Evolutionary conservation across 2,888 invertebrate genomes (phyloP), one percentile per base, ranked within the genome.

Genomic region (Xylocampa areola): DNA sequence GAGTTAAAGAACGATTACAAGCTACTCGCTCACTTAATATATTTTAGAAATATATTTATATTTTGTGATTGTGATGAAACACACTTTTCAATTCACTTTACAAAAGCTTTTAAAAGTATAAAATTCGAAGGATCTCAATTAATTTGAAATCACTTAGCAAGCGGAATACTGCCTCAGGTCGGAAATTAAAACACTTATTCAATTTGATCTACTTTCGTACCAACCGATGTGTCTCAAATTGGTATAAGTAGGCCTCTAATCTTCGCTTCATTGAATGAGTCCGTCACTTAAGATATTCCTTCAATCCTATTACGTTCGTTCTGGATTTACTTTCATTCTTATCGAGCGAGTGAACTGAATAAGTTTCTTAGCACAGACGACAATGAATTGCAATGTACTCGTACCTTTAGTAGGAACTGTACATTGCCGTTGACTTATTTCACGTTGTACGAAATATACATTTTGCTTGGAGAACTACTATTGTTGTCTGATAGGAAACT

Each of bases 311-410:
- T 64, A 49, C 60, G 60, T 62, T 67, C 65, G 74, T 70, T 69
- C 73, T 72, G 82, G 81, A 84, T 86, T 86, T 83, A 81, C 80
- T 84, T 86, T 85, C 81, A 80, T 81, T 80, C 72, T 76, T 79
- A 85, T 82, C 84, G 84, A 84, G 82, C 68, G 79, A 71, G 68
- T 77, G 75, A 76, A 76, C 69, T 64, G 68, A 61, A 73, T 68
- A 43, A 73, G 30, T 32, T 36, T 53, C 45, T 52, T 45, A 14
- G 36, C 16, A 37, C 23, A 48, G 64, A 44, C 45, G 41, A 5
- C 33, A 30, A 54, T 53, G 53, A 73, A 57, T 68, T 52, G 44
- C 44, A 36, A 21, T 44, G 37, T 48, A 35, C 21, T 25, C 7
- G 25, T 4, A 8, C 7, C 1, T 7, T 25, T 8, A 8, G 10